Conservation (phyloP, 2,888 invertebrate genomes). For the Pseudococcus jackbeardsleyi region DNA sequence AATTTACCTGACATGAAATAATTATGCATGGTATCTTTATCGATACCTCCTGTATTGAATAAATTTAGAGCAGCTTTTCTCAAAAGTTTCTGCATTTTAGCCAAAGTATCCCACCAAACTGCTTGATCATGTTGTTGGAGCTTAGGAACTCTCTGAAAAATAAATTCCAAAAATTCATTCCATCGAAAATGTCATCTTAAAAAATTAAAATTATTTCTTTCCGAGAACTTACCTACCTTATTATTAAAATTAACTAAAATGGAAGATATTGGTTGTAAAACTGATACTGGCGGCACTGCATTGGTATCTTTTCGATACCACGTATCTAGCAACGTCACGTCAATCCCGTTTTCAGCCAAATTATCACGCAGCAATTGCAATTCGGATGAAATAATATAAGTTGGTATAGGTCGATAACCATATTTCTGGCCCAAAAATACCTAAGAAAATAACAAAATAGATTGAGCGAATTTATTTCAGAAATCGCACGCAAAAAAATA, state of each 20-base stretch:
- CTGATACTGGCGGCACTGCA: conserved; percentile 94
- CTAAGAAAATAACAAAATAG: conserved; percentile 70
- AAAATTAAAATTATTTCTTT: not conserved
- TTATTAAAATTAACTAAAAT: conserved; percentile 98
- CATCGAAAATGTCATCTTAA: not conserved
- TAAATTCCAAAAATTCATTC: not conserved
- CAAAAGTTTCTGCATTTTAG: conserved; percentile 94
- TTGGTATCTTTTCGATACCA: conserved; percentile 98
- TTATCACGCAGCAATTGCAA: conserved; percentile 89
- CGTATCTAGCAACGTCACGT: conserved; percentile 85
- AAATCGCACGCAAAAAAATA: not conserved
- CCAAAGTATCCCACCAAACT: conserved; percentile 97
- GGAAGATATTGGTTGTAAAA: conserved; percentile 96
- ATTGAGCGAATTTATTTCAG: not conserved
- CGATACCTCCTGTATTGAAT: conserved; percentile 85
- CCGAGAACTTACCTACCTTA: conserved; percentile 80
- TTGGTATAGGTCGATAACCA: conserved; percentile 97
- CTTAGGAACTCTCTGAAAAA: conserved; percentile 86
- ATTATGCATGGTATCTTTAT: conserved; percentile 94
- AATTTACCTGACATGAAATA: conserved; percentile 96
- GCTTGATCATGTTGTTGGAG: conserved; percentile 96
- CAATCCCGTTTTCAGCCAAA: conserved; percentile 84
- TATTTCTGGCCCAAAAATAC: conserved; percentile 98
- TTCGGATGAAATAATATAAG: conserved; percentile 92
- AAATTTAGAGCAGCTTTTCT: conserved; percentile 92